These are phyloP conservation scores for Mustela lutreola DNA, from an alignment of 2,113 vertebrate genomes.

Conservation along the genomic window DNA sequence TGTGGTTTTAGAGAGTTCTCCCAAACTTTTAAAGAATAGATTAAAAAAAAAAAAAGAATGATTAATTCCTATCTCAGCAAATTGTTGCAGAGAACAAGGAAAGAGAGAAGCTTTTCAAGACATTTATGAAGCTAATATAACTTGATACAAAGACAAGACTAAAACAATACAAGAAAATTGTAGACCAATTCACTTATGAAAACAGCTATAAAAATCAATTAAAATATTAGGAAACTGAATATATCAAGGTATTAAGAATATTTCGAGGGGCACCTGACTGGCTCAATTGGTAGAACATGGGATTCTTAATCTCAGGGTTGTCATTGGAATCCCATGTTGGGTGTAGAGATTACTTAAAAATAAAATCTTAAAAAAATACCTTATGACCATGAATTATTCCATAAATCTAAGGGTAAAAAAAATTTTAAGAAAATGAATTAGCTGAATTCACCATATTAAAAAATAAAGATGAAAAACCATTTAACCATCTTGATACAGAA, in stretches of 20 bases:
- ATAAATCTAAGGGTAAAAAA: background rate
- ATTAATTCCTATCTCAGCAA: background rate
- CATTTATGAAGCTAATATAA: background rate
- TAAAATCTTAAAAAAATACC: background rate
- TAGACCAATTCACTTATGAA: background rate
- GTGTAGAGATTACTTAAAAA: background rate
- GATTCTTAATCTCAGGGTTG: background rate
- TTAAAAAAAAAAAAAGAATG: too few relatives aligned
- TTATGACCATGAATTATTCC: background rate
- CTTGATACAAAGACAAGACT: background rate
- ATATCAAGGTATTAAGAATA: background rate
- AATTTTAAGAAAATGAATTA: background rate
- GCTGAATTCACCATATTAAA: background rate
- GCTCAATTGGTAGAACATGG: background rate
- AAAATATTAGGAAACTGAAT: background rate
- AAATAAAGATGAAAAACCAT: background rate
- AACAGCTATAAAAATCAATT: background rate
- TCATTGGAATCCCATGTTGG: background rate
- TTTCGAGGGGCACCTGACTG: background rate
- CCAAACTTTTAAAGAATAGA: background rate
- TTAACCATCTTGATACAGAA: background rate
- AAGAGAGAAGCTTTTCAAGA: background rate
- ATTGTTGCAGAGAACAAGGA: background rate
- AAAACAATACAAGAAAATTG: background rate
- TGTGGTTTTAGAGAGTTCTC: background rate